A percentile compares a stretch with the other conserved stretches of the same genome.
Evolutionary conservation across 2,113 vertebrate genomes (phyloP).

Genomic region (Pao palembangensis): DNA sequence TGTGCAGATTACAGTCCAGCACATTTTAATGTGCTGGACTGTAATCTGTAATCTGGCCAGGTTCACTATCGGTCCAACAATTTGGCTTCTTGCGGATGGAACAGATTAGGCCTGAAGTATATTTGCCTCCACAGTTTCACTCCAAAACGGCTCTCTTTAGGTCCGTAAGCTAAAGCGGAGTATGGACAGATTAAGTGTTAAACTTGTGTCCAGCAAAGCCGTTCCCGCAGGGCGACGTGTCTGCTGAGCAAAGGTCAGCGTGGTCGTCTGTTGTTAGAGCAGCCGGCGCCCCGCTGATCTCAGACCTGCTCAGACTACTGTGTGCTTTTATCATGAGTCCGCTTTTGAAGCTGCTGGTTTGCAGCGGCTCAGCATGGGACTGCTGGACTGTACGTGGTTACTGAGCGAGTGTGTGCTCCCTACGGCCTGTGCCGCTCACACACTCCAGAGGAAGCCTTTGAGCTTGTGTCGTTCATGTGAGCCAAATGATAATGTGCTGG

Average conservation of each 20-base stretch:
- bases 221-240: constrained; percentile 1
- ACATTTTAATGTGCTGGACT: no score
- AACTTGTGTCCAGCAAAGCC: background rate
- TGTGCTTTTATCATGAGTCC: background rate
- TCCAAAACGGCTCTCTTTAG: background rate
- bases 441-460: background rate
- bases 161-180: background rate
- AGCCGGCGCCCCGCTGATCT: constrained; percentile 5
- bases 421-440: background rate
- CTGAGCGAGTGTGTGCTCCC: background rate
- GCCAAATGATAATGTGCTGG: constrained; percentile 9
- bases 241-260: constrained; percentile 1
- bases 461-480: background rate
- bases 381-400: constrained; percentile 7
- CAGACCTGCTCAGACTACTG: background rate
- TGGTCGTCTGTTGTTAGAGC: constrained; percentile 2
- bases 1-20: no score
- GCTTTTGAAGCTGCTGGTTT: constrained; percentile 11
- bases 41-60: no score
- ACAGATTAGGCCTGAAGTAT: constrained; percentile 4
- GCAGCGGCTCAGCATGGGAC: background rate
- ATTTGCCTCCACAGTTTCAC: background rate
- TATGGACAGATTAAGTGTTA: constrained; percentile 3
- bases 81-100: background rate
- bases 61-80: no score